phyloP scores from a whole-genome alignment of 2,888 invertebrate species.

The Candidula unifasciata region DNA sequence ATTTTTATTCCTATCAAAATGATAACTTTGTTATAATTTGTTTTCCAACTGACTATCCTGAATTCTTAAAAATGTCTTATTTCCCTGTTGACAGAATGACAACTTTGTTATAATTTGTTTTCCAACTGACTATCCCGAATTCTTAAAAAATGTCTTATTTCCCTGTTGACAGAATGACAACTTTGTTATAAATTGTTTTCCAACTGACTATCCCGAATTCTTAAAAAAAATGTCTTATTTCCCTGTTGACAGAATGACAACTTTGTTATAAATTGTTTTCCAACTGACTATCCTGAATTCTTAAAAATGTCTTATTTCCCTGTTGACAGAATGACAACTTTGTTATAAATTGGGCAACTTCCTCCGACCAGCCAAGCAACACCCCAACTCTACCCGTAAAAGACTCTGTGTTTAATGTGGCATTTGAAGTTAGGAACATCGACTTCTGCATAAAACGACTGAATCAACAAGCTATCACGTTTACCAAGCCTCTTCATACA shows the following conservation, averaged over 20 bases:
- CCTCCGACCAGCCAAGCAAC: background rate
- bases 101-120: constrained; percentile 39
- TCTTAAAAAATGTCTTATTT: no score
- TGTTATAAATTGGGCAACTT: constrained; percentile 42
- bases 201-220: no score
- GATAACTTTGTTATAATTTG: no score
- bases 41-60: no score
- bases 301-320: no score
- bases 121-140: no score
- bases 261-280: no score
- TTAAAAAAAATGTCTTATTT: no score
- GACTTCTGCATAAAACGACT: constrained; percentile 45
- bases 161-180: constrained; percentile 26
- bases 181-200: constrained; percentile 43
- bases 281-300: no score
- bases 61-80: no score
- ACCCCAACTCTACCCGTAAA: background rate
- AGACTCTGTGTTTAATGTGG: constrained; percentile 54
- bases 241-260: background rate
- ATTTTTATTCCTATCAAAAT: no score
- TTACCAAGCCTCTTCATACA: constrained; percentile 68
- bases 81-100: constrained; percentile 28
- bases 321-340: constrained; percentile 41
- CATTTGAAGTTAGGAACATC: constrained; percentile 52
- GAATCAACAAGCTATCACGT: constrained; percentile 60